phyloP scores from a whole-genome alignment of 2,797 vertebrate genomes.

The Sebastolobus alascanus region DNA sequence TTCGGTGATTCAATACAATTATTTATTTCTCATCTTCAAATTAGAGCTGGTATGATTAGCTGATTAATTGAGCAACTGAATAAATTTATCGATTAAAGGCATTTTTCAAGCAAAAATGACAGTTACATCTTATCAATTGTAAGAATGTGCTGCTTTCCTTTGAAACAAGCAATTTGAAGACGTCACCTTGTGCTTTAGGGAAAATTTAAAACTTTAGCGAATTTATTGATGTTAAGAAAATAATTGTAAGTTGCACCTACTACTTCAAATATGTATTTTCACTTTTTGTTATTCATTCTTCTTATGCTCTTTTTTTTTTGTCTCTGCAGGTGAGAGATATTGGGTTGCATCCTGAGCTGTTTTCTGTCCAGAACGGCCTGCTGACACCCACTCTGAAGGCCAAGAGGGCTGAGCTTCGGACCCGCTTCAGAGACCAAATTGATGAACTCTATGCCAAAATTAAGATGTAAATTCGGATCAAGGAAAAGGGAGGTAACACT shows the following conservation, averaged over 20 bases:
- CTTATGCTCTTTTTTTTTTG: background rate
- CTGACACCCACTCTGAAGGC: constrained; percentile 97
- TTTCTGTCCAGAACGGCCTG: constrained; percentile 93
- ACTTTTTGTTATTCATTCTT: background rate
- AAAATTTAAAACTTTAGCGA: background rate
- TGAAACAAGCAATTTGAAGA: background rate
- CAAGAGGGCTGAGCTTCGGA: constrained; percentile 91
- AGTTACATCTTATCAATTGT: background rate
- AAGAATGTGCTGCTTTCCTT: background rate
- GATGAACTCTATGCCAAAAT: constrained; percentile 92
- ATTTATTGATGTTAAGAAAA: background rate
- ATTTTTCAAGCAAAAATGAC: no score
- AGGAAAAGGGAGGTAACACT: constrained; percentile 10
- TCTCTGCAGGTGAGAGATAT: constrained; percentile 91
- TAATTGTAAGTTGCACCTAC: background rate
- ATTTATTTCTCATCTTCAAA: background rate
- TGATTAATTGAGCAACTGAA: accelerated
- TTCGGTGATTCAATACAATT: background rate
- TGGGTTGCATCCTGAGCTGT: constrained; percentile 89
- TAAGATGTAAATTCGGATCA: constrained; percentile 85
- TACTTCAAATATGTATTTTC: background rate
- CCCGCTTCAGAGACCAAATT: constrained; percentile 90
- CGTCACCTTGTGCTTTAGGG: background rate
- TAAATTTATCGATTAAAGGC: background rate
- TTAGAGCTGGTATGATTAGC: background rate